Percentiles rank a stretch among this genome's conserved stretches.
phyloP scores from a whole-genome alignment of 2,888 invertebrate genomes.

The Kryphioiulus occultus region DNA sequence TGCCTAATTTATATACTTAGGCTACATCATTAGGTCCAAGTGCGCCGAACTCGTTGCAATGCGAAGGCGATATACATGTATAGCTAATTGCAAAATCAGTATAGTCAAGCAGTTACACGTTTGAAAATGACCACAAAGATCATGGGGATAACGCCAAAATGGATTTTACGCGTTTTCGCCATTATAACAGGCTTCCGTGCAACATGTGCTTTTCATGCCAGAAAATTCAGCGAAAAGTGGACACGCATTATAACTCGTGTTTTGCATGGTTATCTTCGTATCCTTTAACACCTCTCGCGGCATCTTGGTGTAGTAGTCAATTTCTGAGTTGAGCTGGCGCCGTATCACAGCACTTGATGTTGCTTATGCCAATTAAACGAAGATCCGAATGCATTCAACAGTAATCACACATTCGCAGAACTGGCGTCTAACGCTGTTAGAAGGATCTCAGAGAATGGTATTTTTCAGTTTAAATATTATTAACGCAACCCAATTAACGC shows the following conservation, averaged over 20 bases:
- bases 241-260: background rate
- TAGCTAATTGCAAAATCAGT: too few relatives aligned
- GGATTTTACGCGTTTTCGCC: background rate
- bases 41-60: too few relatives aligned
- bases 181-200: background rate
- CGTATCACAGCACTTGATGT: background rate
- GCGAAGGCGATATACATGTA: too few relatives aligned
- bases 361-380: background rate
- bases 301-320: background rate
- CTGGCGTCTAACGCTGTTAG: background rate
- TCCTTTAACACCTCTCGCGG: too few relatives aligned
- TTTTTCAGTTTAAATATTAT: slow-evolving; percentile 11
- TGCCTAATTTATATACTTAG: too few relatives aligned
- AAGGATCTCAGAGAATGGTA: background rate
- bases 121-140: background rate
- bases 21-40: too few relatives aligned
- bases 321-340: background rate
- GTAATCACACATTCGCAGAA: background rate
- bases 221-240: background rate
- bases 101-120: background rate
- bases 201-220: background rate
- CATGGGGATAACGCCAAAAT: background rate
- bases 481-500: background rate
- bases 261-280: background rate
- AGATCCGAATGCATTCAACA: background rate